Base-by-base conservation (phyloP, 23 tunicate genomes). In the Trididemnum nubilum region DNA sequence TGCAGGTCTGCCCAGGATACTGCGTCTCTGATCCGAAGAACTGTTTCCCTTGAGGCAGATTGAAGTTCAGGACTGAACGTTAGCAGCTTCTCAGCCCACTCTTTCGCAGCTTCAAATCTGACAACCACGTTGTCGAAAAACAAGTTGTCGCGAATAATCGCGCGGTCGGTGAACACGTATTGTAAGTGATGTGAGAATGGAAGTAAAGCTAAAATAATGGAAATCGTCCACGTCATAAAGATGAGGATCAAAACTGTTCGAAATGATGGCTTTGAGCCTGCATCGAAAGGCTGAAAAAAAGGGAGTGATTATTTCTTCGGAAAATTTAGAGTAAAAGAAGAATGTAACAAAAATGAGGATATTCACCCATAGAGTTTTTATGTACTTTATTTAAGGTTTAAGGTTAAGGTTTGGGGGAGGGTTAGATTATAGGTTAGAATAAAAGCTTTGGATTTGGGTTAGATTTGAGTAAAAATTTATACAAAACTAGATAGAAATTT, bases 181-280 rank as follows among this genome's bases (percentile, higher is more conserved):
- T 64, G 60, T 0, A 83, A 24, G 21, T 44, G 35, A 4, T 72
- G 73, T 7, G 58, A 4, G 2, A 83, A 35, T 15, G 87, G 87
- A n/a, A 83, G 7, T 0, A 83, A 34, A 0, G 87, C 81, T 26
- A 83, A 36, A 24, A 61, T 15, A 39, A 73, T 21, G 25, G 87
- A 76, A 54, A 75, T 35, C 2, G 31, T 52, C 87, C 87, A 83
- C 2, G 81, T 50, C 4, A 73, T 21, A 0, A 44, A 36, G 0
- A 83, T 74, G 36, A 61, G 29, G 36, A n/a, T 0, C 65, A 63
- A 35, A 0, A 83, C 29, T 4, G 67, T 61, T 26, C 21, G n/a
- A 25, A 61, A 21, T 12, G 27, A 12, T n/a, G 67, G 67, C 5
- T 25, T n/a, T 4, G 5, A 21, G 5, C 26, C 5, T 26, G 26